Base-by-base conservation (phyloP, 2,888 invertebrate genomes). In the Ditula angustiorana region DNA sequence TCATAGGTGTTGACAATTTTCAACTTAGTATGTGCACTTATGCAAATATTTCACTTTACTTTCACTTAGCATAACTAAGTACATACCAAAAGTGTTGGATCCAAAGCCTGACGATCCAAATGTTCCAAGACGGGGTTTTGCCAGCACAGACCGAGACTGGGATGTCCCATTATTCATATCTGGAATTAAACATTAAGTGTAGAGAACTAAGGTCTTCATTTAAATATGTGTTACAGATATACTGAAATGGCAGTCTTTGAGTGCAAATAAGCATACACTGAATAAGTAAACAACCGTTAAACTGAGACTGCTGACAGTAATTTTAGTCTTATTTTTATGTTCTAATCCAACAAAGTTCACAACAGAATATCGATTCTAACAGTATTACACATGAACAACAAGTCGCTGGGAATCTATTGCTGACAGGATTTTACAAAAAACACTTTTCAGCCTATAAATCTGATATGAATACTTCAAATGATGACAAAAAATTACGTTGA, bases 121-220 rank as follows among this genome's bases (percentile, higher is more conserved):
- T 5, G 87, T 88, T 55, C 91, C 92, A 56, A 92, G 85, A 23
- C 91, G 80, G 11, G 92, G 92, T 71, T 91, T 92, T 3, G 92
- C 92, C 72, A 92, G 74, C 28, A 92, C 90, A 71, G 90, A 85
- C 67, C 88, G 77, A 24, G 90, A 85, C 69, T 88, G 90, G 41
- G 87, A 73, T 61, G 89, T 81, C 49, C 88, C 89, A 88, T 88
- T 90, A 71, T 76, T 68, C 52, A 69, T 53, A 24, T 70, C 92
- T 91, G 68, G 50, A 74, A 74, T 10, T 13, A 50, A 16, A n/a
- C n/a, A 23, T 11, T 28, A 24, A 16, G 24, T 35, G 23, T 16
- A 1, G 16, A 19, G 4, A 2, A 50, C 11, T 16, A 19, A 41
- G 2, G n/a, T n/a, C 35, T 24, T 16, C 5, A 35, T 19, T 41